Conservation (phyloP, 1,140 invertebrate genomes). For the Mizuhopecten yessoensis region DNA sequence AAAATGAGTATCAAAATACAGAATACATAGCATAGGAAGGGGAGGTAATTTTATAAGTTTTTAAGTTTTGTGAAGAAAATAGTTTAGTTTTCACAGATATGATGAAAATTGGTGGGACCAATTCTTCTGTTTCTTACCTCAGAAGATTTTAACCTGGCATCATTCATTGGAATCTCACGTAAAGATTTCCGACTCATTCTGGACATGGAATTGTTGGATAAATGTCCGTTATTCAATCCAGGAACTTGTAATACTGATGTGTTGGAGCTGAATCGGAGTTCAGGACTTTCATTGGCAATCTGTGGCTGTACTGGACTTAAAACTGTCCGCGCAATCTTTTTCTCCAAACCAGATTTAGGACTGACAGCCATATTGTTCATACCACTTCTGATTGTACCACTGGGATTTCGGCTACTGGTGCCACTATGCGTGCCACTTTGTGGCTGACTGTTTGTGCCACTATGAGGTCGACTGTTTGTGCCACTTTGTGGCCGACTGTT, state of each 20-base stretch:
- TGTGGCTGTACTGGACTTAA: slow-evolving; percentile 55
- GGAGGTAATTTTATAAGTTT: not conserved
- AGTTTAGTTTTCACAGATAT: not conserved
- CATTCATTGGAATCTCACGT: slow-evolving; percentile 72
- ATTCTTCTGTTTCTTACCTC: slow-evolving; percentile 45
- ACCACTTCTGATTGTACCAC: slow-evolving; percentile 48
- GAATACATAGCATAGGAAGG: not conserved
- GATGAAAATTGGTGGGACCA: not conserved
- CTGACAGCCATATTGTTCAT: slow-evolving; percentile 35
- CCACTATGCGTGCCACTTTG: slow-evolving; percentile 64
- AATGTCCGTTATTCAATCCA: slow-evolving; percentile 48
- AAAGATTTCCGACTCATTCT: slow-evolving; percentile 74
- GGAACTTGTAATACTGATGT: slow-evolving; percentile 50
- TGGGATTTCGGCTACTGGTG: slow-evolving; percentile 57
- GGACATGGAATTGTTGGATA: slow-evolving; percentile 55
- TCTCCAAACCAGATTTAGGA: slow-evolving; percentile 41
- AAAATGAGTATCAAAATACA: not conserved
- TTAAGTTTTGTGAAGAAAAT: no score
- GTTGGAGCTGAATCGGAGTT: slow-evolving; percentile 55
- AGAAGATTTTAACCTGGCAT: slow-evolving; percentile 62
- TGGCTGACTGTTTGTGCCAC: slow-evolving; percentile 61
- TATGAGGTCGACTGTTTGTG: slow-evolving; percentile 54
- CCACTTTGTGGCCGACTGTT: slow-evolving; percentile 57
- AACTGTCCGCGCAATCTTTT: slow-evolving; percentile 45
- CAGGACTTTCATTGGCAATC: slow-evolving; percentile 61